Base-by-base conservation (phyloP, 2,888 invertebrate genomes). In the Eubasilissa splendida region DNA sequence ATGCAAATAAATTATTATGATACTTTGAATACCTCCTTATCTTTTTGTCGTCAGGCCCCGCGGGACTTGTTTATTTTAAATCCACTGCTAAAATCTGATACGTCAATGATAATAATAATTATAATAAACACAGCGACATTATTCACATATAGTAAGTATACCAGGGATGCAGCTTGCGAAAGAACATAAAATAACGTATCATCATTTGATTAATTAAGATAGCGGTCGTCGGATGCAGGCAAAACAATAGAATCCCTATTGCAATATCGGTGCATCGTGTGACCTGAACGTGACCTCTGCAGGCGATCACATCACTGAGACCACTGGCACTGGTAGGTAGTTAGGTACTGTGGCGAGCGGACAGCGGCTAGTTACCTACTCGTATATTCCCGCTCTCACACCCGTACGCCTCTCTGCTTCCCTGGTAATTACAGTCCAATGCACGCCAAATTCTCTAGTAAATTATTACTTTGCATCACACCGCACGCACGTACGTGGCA, bases 201-300 rank as follows among this genome's bases (percentile, higher is more conserved):
- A 77, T 80, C 73, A 78, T 81, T 80, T 82, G 81, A 83, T 83
- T 83, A 83, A 83, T 83, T 83, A 83, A 81, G 83, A 83, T 83
- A 83, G 83, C 83, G 78, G 81, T 76, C 76, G 58, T 66, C 50
- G 80, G 79, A 68, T 76, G 74, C 60, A 80, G 78, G 79, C 77
- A 71, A 76, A 63, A 83, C 83, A 83, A 83, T 83, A 73, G 81
- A 79, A 77, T 77, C 79, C 81, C 79, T 74, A 60, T 77, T 73
- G 60, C 80, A 77, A 82, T 59, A 82, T 82, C 82, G 68, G 74
- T 75, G 80, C 80, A 82, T 77, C 80, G 70, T 77, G 74, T 79
- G 82, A 82, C 82, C 82, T 71, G 68, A 31, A 58, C 58, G 42
- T 58, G 71, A 73, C 71, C 71, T 56, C 63, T 76, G 80, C 60